Base-by-base conservation (phyloP, 2,888 invertebrate species). In the Andrena minutula region DNA sequence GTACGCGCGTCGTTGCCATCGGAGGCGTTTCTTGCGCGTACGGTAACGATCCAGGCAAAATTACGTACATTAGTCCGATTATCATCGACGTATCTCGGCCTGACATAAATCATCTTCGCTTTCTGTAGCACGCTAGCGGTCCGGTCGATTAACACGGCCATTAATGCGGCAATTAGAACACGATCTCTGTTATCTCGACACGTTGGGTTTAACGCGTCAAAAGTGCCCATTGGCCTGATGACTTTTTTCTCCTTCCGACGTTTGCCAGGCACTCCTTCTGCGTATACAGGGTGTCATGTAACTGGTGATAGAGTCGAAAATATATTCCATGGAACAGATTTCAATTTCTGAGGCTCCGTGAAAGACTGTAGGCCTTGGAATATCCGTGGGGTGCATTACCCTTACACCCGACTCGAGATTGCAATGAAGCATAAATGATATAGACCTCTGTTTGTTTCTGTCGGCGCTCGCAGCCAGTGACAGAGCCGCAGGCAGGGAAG, bases 131-230 rank as follows among this genome's bases (percentile, higher is more conserved):
- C 60, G 47, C 32, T 58, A 53, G 51, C 35, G 23, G 23, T 32
- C 60, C 60, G 60, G 63, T 72, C 76, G 82, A 82, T 82, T 82
- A 76, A 82, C 76, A 73, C 61, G 76, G 63, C 61, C 72, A 73
- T 82, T 82, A 82, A 82, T 73, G 68, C 64, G 73, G 76, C 76
- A 82, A 82, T 82, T 82, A 82, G 82, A 65, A 60, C 47, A 47
- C 72, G 66, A 69, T 82, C 70, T 32, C 60, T 70, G 82, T 75
- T 82, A 69, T 63, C 68, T 64, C 53, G 32, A 51, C 58, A 35
- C 56, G 79, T 26, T 47, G n/a, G 23, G 32, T 26, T 82, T 61
- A 60, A 60, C 64, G 65, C 41, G 53, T 60, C 58, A n/a, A 28
- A 23, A 49, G 35, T 35, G 20, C 65, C 66, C 63, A 51, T 61